These are phyloP conservation scores for Megaptera novaeangliae DNA, from an alignment of 2,113 vertebrate genomes.

Conservation along the genomic window DNA sequence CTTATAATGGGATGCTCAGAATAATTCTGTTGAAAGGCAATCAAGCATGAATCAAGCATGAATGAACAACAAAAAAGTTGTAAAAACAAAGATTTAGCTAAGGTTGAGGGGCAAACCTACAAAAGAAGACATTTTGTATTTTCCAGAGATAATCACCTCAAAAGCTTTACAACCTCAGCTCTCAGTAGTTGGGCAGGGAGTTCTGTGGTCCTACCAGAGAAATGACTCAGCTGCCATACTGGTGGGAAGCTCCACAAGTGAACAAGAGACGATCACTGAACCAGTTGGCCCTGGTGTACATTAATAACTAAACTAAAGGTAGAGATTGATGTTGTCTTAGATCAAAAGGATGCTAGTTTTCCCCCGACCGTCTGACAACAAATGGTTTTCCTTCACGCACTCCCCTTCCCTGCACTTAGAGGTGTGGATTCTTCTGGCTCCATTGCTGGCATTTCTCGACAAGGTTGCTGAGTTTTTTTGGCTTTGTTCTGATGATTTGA, in stretches of 20 bases:
- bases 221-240: not conserved
- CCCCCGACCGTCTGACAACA: not conserved
- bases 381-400: not conserved
- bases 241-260: not conserved
- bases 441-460: not conserved
- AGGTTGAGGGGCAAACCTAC: not conserved
- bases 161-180: not conserved
- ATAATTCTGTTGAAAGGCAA: constrained; percentile 27
- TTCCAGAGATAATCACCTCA: not conserved
- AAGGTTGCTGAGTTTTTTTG: not conserved
- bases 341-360: not conserved
- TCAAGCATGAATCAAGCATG: not conserved
- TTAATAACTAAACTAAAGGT: not conserved
- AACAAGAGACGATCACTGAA: not conserved
- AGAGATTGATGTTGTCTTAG: not conserved
- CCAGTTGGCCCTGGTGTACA: rapidly evolving
- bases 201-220: not conserved
- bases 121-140: not conserved
- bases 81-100: not conserved
- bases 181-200: not conserved
- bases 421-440: not conserved
- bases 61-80: not conserved
- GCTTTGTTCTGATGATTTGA: not conserved
- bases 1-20: not conserved
- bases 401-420: not conserved